Base-by-base conservation (phyloP, 2,888 invertebrate genomes). In the Diabrotica balteata region DNA sequence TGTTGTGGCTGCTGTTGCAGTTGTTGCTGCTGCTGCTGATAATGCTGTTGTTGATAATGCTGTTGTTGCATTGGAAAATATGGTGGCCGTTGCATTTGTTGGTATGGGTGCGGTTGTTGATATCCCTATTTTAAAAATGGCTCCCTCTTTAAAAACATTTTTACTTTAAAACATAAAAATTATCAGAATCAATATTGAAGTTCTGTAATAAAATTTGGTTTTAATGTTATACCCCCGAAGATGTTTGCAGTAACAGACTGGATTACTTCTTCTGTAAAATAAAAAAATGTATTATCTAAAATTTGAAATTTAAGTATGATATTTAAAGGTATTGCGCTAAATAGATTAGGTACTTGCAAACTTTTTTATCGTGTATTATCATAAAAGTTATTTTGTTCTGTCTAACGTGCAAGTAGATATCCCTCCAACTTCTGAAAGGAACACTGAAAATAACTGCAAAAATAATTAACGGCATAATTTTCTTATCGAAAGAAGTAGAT, bases 211-310 rank as follows among this genome's bases (percentile, higher is more conserved):
- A 59, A 57, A 50, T 63, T 59, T 52, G 51, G 32, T 50, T 64
- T 55, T 58, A 22, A 45, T 46, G 50, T 65, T 68, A 64, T 58
- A 59, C 54, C 67, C 57, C 44, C 46, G 62, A 55, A 55, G 58
- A 61, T 68, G 59, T 59, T 69, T 61, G 66, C 55, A 66, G 65
- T 67, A 65, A 47, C 47, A 61, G 66, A 53, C 72, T 63, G 72
- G 72, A 72, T 70, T 72, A 72, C 66, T 72, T 72, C 72, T 72
- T 72, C 72, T 72, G 72, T 61, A 72, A 69, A 72, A 68, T 62
- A 64, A 69, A 67, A 47, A 66, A 69, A 69, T 59, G 50, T 59
- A 46, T 67, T 64, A 63, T 45, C 62, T 32, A 32, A 4, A 4
- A 32, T 32, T 17, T 32, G 32, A 32, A 32, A 32, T 32, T 32